Percentiles rank a stretch among this genome's conserved stretches.
Evolutionary conservation across 1,140 invertebrate genomes (phyloP).

Genomic region (Aethina tumida): DNA sequence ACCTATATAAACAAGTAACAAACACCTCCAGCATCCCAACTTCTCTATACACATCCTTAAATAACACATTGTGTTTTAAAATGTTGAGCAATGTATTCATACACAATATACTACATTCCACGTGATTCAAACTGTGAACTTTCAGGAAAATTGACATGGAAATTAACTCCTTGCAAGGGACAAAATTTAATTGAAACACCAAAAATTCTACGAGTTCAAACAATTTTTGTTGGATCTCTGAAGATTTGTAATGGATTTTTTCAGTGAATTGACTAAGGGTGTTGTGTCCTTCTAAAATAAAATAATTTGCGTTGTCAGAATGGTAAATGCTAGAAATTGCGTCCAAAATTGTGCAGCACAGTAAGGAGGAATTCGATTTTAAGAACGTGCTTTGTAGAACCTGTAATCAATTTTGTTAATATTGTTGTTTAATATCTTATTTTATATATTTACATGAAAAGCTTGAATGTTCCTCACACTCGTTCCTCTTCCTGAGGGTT

Average conservation of each 20-base stretch:
- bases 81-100: constrained; percentile 84
- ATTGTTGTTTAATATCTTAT: neutral
- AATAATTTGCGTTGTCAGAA: constrained; percentile 97
- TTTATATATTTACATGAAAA: constrained; percentile 60
- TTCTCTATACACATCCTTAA: constrained; percentile 97
- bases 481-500: constrained; percentile 77
- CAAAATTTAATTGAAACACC: constrained; percentile 95
- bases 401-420: constrained; percentile 39
- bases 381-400: constrained; percentile 90
- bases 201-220: constrained; percentile 94
- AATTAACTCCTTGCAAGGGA: constrained; percentile 97
- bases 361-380: constrained; percentile 71
- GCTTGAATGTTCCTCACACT: constrained; percentile 90
- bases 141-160: constrained; percentile 89
- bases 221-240: constrained; percentile 90
- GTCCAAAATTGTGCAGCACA: constrained; percentile 87
- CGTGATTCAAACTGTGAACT: constrained; percentile 55
- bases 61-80: constrained; percentile 80
- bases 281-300: constrained; percentile 93
- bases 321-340: constrained; percentile 95
- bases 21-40: constrained; percentile 96
- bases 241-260: constrained; percentile 81
- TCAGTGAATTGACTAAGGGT: constrained; percentile 94
- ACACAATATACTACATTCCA: constrained; percentile 77
- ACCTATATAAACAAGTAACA: constrained; percentile 90